Evolutionary conservation across 2,888 invertebrate genomes (phyloP), one percentile per base, ranked within the genome.

Genomic region (Orthonevra nobilis): DNA sequence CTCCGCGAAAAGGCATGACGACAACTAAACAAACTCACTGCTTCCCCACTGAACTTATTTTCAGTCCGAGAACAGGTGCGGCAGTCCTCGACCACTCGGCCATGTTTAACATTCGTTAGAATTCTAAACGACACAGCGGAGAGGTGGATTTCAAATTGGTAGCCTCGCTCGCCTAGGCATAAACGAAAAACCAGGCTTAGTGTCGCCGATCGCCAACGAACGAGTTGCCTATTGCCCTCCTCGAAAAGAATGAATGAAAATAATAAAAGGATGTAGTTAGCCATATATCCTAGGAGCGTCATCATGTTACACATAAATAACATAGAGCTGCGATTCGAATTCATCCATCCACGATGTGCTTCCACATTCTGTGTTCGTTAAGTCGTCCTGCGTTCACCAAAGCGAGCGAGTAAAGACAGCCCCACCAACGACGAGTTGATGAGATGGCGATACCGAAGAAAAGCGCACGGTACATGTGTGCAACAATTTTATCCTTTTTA

Each of bases 401-500:
- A n/a, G n/a, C n/a, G n/a, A n/a, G n/a, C n/a, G n/a, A n/a, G n/a
- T n/a, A n/a, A n/a, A n/a, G 10, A 50, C 32, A 38, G 38, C 48
- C 40, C 40, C 50, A 44, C 23, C 10, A 28, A 32, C 32, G 12
- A 54, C 54, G 14, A 9, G 6, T n/a, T 6, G 23, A 40, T 20
- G 46, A 44, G 34, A 60, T 10, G 28, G 36, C 54, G 32, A 60
- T 17, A 15, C 28, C 44, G 30, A 36, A 6, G 28, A 12, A 15
- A 42, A 32, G 38, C 70, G 52, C 70, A 66, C 32, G 46, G 23
- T 54, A n/a, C n/a, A n/a, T n/a, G 61, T 34, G 66, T 48, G 79
- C 79, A 79, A 79, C 79, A 79, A 66, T 73, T 79, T 66, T 61
- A 79, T 68, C 72, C 79, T 32, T 79, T 77, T 60, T 66, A 79